Base-by-base conservation (phyloP, 2,797 vertebrate species). In the Graptemys geographica region DNA sequence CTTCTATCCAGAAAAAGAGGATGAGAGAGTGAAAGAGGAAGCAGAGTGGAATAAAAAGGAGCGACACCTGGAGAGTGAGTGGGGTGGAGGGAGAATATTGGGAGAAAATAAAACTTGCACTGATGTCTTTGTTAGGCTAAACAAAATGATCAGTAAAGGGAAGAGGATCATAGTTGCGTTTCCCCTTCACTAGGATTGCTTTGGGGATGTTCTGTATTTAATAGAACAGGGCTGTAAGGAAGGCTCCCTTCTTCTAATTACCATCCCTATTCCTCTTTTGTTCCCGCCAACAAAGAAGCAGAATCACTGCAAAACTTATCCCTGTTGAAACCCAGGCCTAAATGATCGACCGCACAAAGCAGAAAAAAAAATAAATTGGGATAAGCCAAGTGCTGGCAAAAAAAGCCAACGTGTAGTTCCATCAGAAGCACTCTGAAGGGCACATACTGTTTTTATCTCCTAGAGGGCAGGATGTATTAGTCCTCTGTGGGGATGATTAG, bases 91-190 rank as follows among this genome's bases (percentile, higher is more conserved):
- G 4, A 3, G 51, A 51, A 78, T 28, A 78, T 18, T n/a, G 19
- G 79, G 33, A 19, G 23, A 52, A 72, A 4, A 44, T 5, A 3
- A 7, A 55, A 37, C 53, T 57, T 4, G 4, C 41, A 13, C 28
- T 23, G 21, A 41, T 27, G 13, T 41, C 25, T 11, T 8, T 6
- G 0, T 19, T 2, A 2, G 1, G 8, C 83, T 12, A 8, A 72
- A 28, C 18, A 69, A 28, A 53, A 62, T 41, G 9, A 84, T 5
- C 21, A 12, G 37, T 5, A n/a, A 74, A 84, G n/a, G 13, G n/a
- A 72, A 37, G 37, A 74, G 11, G 5, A 44, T 13, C 19, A 47
- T 49, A 16, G 27, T 13, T 47, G 44, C 28, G 5, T 33, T 65
- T 21, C 19, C 84, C 62, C 69, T 25, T 1, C 5, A 23, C 84